phyloP scores from a whole-genome alignment of 2,888 invertebrate genomes.

The Eilema sororculum region DNA sequence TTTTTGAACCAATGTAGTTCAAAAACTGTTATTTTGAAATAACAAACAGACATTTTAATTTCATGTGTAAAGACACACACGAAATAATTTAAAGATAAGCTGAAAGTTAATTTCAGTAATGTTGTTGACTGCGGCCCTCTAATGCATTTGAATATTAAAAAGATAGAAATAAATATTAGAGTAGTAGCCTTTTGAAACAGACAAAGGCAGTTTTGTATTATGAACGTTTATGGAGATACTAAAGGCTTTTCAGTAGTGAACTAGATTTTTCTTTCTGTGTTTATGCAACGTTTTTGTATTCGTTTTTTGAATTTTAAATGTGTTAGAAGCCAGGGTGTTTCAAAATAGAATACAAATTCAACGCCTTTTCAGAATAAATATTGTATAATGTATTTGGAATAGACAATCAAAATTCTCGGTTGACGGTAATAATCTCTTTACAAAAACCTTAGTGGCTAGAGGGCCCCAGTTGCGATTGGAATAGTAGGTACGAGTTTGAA shows the following conservation, averaged over 20 bases:
- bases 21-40: neutral
- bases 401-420: too few relatives aligned
- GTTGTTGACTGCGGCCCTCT: constrained; percentile 33
- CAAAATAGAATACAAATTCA: neutral
- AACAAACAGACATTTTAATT: neutral
- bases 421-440: too few relatives aligned
- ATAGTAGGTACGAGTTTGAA: neutral
- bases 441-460: neutral
- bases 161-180: constrained; percentile 41
- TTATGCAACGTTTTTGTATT: neutral
- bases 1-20: too few relatives aligned
- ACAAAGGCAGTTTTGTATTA: neutral
- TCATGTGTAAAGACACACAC: constrained; percentile 9
- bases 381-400: too few relatives aligned
- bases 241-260: neutral
- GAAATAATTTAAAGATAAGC: constrained; percentile 49
- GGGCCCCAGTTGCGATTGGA: neutral
- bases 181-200: constrained; percentile 16
- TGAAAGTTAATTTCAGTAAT: constrained; percentile 62
- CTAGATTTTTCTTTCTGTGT: neutral
- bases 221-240: neutral
- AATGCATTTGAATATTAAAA: constrained; percentile 38
- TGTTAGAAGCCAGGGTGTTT: neutral
- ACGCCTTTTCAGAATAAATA: neutral
- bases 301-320: neutral